Conservation (phyloP, 64 coral and sea anemone genomes). For the Hydrozoanthus tunicans region DNA sequence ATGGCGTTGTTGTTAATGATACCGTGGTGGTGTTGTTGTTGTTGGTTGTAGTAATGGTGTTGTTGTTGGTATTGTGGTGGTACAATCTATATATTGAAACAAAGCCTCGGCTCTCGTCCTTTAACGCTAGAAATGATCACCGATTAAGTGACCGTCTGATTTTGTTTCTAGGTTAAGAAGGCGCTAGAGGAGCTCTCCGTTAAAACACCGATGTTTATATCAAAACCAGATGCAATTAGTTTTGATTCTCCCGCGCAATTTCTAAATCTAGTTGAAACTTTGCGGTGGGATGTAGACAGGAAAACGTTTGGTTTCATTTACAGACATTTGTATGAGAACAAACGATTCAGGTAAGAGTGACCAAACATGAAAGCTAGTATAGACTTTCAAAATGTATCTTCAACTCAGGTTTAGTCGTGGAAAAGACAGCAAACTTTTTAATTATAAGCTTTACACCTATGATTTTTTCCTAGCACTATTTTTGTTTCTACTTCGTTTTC, state of each 20-base stretch:
- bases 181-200: background rate
- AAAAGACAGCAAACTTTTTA: too few species aligned
- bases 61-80: too few species aligned
- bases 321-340: background rate
- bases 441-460: too few species aligned
- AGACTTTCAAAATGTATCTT: background rate
- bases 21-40: too few species aligned
- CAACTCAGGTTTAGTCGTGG: too few species aligned
- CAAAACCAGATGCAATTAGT: constrained; percentile 21
- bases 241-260: background rate
- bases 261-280: constrained; percentile 4
- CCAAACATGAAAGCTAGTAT: background rate
- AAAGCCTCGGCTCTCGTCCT: too few species aligned
- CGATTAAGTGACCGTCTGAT: background rate
- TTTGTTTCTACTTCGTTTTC: too few species aligned
- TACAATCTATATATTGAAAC: background rate
- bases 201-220: constrained; percentile 6
- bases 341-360: constrained; percentile 6
- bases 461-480: too few species aligned
- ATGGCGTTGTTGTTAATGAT: too few species aligned
- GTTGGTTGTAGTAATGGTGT: too few species aligned
- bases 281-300: constrained; percentile 25
- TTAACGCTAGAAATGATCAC: too few species aligned
- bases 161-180: background rate
- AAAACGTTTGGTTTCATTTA: constrained; percentile 19